Evolutionary conservation across 2,888 invertebrate species (phyloP).

Genomic region (Drosophila subquinaria): DNA sequence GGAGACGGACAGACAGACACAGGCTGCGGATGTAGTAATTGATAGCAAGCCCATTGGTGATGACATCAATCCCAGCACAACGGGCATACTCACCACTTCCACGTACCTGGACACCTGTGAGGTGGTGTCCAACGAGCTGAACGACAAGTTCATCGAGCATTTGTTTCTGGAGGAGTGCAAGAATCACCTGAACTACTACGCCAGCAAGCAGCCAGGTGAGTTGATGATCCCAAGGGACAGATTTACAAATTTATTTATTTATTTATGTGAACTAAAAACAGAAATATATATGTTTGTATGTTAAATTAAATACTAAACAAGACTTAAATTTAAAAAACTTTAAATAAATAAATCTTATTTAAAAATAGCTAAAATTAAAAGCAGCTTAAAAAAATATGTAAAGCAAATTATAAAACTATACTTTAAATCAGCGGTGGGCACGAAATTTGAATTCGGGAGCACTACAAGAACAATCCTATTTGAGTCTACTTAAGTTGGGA

Average conservation of each 20-base stretch:
- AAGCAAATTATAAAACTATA: too few species aligned
- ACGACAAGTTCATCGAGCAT: constrained; percentile 85
- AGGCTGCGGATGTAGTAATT: constrained; percentile 50
- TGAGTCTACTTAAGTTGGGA: too few species aligned
- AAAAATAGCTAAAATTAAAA: too few species aligned
- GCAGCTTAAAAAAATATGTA: too few species aligned
- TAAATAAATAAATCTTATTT: too few species aligned
- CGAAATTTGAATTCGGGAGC: too few species aligned
- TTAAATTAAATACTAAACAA: too few species aligned
- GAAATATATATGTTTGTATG: too few species aligned
- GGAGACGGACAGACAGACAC: constrained; percentile 53
- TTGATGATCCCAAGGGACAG: not conserved
- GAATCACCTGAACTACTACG: constrained; percentile 85
- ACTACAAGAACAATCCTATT: too few species aligned
- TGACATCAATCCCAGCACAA: constrained; percentile 82
- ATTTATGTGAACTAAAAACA: too few species aligned
- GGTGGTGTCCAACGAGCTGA: constrained; percentile 75
- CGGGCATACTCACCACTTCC: constrained; percentile 84
- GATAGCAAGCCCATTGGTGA: constrained; percentile 75
- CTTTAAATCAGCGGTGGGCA: too few species aligned
- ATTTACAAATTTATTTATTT: not conserved
- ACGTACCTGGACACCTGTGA: constrained; percentile 85
- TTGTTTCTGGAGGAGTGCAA: constrained; percentile 85
- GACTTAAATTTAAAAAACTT: too few species aligned
- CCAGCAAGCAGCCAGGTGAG: constrained; percentile 75